Evolutionary conservation across 2,113 vertebrate genomes (phyloP).

Genomic region (Epinephelus cyanopodus): DNA sequence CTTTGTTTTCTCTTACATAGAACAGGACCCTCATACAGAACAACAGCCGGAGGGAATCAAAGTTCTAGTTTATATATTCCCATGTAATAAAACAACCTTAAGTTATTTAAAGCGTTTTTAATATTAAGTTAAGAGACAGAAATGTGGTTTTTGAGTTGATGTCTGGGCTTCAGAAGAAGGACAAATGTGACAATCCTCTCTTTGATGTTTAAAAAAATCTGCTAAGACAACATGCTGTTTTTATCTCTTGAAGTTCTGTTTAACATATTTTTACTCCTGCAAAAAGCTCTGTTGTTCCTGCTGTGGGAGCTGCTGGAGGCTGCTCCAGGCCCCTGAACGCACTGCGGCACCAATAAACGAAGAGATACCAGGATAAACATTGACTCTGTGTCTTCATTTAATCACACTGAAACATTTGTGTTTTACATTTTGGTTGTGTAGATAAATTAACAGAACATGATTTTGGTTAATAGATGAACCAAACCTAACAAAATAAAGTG

Average conservation of each 20-base stretch:
- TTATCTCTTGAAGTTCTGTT: slow-evolving; percentile 42
- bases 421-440: neutral
- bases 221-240: slow-evolving; percentile 9
- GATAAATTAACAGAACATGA: neutral
- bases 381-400: neutral
- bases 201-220: slow-evolving; percentile 21
- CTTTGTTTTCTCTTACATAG: neutral
- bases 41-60: neutral
- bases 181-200: slow-evolving; percentile 24
- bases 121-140: slow-evolving; percentile 23
- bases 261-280: slow-evolving; percentile 44
- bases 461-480: neutral
- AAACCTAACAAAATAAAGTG: too few species aligned
- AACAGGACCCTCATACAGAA: neutral
- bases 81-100: slow-evolving; percentile 25
- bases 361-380: slow-evolving; percentile 33
- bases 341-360: slow-evolving; percentile 67
- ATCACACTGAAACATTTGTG: neutral
- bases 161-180: slow-evolving; percentile 35
- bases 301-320: slow-evolving; percentile 58
- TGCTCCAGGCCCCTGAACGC: slow-evolving; percentile 60
- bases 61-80: neutral
- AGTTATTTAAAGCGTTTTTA: slow-evolving; percentile 19
- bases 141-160: slow-evolving; percentile 23
- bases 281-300: slow-evolving; percentile 76